phyloP scores from a whole-genome alignment of 2,888 invertebrate genomes.

The Volucella inflata region DNA sequence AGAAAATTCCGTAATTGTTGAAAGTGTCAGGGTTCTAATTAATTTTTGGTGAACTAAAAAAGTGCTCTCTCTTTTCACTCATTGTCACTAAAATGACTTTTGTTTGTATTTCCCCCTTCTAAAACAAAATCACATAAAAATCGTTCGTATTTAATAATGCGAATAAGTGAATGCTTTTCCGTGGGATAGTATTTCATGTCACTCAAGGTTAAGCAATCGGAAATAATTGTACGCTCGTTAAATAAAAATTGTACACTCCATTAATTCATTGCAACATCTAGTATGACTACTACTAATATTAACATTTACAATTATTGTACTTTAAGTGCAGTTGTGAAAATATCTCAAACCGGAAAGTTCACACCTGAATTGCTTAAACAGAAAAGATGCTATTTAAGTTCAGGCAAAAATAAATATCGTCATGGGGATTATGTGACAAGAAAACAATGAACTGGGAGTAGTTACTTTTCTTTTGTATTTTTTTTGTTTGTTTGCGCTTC shows the following conservation, averaged over 20 bases:
- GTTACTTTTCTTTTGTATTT: no score
- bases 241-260: constrained; percentile 35
- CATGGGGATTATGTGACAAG: constrained; percentile 11
- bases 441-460: no score
- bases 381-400: neutral
- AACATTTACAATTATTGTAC: constrained; percentile 19
- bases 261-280: constrained; percentile 26
- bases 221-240: constrained; percentile 47
- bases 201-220: constrained; percentile 50
- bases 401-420: neutral
- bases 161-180: constrained; percentile 26
- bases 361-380: constrained; percentile 32
- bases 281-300: constrained; percentile 8
- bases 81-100: no score
- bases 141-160: constrained; percentile 12
- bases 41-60: no score
- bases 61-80: no score
- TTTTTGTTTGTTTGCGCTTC: neutral
- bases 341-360: constrained; percentile 31
- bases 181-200: neutral
- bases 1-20: no score
- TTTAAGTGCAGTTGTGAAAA: neutral
- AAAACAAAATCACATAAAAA: neutral
- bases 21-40: no score
- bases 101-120: no score